Evolutionary conservation across 1,140 invertebrate genomes (phyloP).

Genomic region (Camponotus vicinus): DNA sequence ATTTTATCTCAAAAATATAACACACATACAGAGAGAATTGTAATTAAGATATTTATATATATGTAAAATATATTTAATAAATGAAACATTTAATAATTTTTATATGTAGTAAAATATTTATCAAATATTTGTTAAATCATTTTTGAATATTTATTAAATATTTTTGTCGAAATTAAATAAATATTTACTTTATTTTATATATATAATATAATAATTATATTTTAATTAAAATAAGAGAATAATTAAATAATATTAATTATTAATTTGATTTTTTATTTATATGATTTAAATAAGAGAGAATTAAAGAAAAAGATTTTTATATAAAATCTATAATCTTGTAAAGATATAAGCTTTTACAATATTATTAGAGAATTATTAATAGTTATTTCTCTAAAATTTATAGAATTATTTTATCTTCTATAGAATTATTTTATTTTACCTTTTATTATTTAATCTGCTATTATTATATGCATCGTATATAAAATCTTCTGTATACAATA

Average conservation of each 20-base stretch:
- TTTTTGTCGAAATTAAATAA: too few species aligned
- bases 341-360: too few species aligned
- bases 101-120: constrained; percentile 11
- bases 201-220: not conserved
- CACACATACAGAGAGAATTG: not conserved
- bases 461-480: too few species aligned
- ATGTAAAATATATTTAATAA: constrained; percentile 8
- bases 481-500: too few species aligned
- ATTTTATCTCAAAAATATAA: not conserved
- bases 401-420: too few species aligned
- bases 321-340: too few species aligned
- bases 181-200: not conserved
- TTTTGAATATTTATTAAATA: not conserved
- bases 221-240: constrained; percentile 2
- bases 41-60: not conserved
- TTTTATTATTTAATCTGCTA: too few species aligned
- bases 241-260: constrained; percentile 16
- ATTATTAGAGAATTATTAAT: too few species aligned
- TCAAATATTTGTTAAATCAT: not conserved
- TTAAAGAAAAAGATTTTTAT: too few species aligned
- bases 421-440: too few species aligned
- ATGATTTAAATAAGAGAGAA: too few species aligned
- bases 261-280: not conserved
- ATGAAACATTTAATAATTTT: not conserved
- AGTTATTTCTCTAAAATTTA: too few species aligned